phyloP scores from a whole-genome alignment of 2,797 vertebrate genomes.

The Halcyon badia region DNA sequence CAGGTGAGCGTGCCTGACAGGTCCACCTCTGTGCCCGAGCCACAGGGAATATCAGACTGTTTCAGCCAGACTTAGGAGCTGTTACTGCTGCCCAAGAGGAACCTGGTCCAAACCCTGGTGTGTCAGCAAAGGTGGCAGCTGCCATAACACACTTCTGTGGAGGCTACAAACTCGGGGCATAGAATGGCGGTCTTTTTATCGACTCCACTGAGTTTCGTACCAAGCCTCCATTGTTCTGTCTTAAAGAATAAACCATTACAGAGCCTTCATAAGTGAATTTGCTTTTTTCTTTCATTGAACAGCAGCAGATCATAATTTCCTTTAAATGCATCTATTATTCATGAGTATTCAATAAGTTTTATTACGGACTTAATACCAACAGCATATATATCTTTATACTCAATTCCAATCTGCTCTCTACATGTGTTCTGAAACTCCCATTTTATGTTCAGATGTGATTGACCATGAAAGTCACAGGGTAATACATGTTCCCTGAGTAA shows the following conservation, averaged over 20 bases:
- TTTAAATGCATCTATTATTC: slow-evolving; percentile 55
- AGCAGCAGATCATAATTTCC: slow-evolving; percentile 27
- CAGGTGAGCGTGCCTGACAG: slow-evolving; percentile 56
- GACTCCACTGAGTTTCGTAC: slow-evolving; percentile 24
- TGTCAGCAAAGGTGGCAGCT: slow-evolving; percentile 44
- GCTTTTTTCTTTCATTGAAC: slow-evolving; percentile 27
- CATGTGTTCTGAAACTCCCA: background rate
- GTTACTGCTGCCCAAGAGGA: background rate
- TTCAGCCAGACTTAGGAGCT: background rate
- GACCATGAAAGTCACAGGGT: background rate
- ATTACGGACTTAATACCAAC: slow-evolving; percentile 3
- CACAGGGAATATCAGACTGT: background rate
- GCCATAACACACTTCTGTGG: slow-evolving; percentile 30
- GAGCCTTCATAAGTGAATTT: slow-evolving; percentile 22
- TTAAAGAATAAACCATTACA: slow-evolving; percentile 1
- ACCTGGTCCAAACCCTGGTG: background rate
- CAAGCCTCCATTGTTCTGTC: slow-evolving; percentile 50
- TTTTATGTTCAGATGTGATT: slow-evolving; percentile 11
- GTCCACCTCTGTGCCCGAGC: slow-evolving; percentile 46
- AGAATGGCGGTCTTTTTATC: slow-evolving; percentile 39
- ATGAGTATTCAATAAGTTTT: background rate
- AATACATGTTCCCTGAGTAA: background rate
- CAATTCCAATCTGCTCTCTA: background rate
- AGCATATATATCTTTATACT: slow-evolving; percentile 32
- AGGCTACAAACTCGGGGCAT: slow-evolving; percentile 27